A percentile compares a stretch with the other conserved stretches of the same genome.
phyloP scores from a whole-genome alignment of 2,113 vertebrate species.

The Pavo muticus region DNA sequence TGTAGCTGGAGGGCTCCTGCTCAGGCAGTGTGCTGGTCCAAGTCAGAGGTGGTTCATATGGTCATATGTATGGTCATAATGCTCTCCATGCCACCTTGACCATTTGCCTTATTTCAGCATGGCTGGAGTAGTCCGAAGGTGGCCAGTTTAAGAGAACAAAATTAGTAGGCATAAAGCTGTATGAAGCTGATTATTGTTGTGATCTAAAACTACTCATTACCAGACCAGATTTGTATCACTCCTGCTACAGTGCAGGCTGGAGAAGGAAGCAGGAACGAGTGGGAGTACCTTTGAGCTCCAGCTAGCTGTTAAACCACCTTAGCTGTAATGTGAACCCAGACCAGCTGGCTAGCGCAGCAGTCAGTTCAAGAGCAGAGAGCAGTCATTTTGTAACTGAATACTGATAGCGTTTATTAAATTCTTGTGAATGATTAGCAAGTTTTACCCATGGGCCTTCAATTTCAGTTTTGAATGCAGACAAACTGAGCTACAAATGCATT shows the following conservation, averaged over 20 bases:
- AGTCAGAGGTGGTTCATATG: background rate
- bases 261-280: background rate
- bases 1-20: background rate
- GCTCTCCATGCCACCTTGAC: background rate
- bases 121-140: background rate
- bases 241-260: background rate
- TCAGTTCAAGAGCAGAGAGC: background rate
- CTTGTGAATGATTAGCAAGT: background rate
- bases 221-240: background rate
- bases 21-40: rapidly evolving
- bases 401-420: background rate
- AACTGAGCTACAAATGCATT: background rate
- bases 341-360: background rate
- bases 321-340: background rate
- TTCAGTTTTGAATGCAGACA: background rate
- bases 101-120: background rate
- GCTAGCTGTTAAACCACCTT: background rate
- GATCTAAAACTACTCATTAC: background rate
- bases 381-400: background rate
- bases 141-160: background rate
- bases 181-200: background rate
- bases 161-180: background rate
- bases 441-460: background rate
- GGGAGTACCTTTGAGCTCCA: background rate
- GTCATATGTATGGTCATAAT: background rate